A percentile compares a stretch with the other conserved stretches of the same genome.
phyloP scores from a whole-genome alignment of 2,797 vertebrate genomes.

The Hoplostethus mediterraneus region DNA sequence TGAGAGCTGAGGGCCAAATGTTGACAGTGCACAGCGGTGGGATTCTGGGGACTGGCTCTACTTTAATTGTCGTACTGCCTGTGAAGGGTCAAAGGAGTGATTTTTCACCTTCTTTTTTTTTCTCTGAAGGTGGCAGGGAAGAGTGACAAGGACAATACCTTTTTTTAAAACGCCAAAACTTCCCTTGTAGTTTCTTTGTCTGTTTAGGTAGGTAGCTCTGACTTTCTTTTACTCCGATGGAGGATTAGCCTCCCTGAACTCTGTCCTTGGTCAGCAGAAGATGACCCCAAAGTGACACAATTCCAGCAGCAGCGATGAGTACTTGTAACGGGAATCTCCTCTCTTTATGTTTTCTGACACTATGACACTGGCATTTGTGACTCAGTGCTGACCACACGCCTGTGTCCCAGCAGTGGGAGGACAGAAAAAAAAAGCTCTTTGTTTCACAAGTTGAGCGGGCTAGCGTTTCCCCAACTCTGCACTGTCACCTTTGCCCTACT shows the following conservation, averaged over 20 bases:
- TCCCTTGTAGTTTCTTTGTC: too few species aligned
- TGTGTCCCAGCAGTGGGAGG: background rate
- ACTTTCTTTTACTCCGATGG: too few species aligned
- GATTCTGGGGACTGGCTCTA: background rate
- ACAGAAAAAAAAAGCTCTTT: background rate
- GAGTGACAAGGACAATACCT: too few species aligned
- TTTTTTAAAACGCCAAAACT: too few species aligned
- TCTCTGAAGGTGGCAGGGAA: too few species aligned
- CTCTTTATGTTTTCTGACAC: background rate
- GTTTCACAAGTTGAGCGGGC: conserved; percentile 10
- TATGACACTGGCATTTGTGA: background rate
- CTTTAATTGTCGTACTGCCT: background rate
- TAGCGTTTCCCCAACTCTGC: conserved; percentile 20
- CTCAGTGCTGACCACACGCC: background rate
- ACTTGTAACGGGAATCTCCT: background rate
- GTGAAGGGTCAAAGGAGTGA: background rate
- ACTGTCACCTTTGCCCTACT: conserved; percentile 81
- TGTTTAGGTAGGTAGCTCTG: too few species aligned
- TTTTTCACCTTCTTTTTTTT: too few species aligned
- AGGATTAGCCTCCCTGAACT: too few species aligned
- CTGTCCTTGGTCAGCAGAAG: background rate
- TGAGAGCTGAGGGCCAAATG: conserved; percentile 20
- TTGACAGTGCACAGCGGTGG: background rate
- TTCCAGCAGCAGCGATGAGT: background rate
- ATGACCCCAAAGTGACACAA: background rate